phyloP scores from a whole-genome alignment of 2,113 vertebrate species.

The Psophia crepitans region DNA sequence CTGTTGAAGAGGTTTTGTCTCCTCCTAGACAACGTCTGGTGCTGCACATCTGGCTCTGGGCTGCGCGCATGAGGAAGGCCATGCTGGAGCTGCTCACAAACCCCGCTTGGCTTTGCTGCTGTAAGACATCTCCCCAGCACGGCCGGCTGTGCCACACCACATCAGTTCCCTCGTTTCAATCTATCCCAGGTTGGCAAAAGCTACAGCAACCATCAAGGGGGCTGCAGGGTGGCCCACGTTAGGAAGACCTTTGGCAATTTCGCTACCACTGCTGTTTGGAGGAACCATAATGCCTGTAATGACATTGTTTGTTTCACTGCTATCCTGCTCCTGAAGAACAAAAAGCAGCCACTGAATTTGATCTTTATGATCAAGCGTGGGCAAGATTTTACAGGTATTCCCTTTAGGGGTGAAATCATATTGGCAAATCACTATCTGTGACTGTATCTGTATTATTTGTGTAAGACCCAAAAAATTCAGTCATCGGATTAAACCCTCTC shows the following conservation, averaged over 20 bases:
- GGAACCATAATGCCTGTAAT: not conserved
- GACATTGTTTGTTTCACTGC: not conserved
- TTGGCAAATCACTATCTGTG: constrained; percentile 14
- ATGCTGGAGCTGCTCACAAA: not conserved
- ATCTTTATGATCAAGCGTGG: not conserved
- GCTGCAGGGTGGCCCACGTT: not conserved
- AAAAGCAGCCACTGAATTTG: not conserved
- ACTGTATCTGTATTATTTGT: not conserved
- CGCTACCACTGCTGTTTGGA: not conserved
- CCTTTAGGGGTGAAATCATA: not conserved
- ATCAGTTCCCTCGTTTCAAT: not conserved
- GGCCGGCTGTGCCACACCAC: not conserved
- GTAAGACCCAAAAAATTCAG: not conserved
- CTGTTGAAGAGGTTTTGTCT: not conserved
- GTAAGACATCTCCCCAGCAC: accelerated
- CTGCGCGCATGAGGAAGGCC: not conserved
- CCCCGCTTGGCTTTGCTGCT: not conserved
- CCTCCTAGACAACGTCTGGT: accelerated
- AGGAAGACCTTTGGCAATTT: not conserved
- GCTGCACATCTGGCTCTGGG: not conserved
- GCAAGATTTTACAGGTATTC: constrained; percentile 16
- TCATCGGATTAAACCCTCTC: not conserved
- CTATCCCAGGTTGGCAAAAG: not conserved
- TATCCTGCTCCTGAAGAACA: not conserved
- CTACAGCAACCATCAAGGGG: not conserved